Percentiles rank a stretch among this genome's conserved stretches.
These are phyloP conservation scores for Drosophila sturtevanti DNA, from an alignment of 1,140 invertebrate genomes.

Conservation along the genomic window DNA sequence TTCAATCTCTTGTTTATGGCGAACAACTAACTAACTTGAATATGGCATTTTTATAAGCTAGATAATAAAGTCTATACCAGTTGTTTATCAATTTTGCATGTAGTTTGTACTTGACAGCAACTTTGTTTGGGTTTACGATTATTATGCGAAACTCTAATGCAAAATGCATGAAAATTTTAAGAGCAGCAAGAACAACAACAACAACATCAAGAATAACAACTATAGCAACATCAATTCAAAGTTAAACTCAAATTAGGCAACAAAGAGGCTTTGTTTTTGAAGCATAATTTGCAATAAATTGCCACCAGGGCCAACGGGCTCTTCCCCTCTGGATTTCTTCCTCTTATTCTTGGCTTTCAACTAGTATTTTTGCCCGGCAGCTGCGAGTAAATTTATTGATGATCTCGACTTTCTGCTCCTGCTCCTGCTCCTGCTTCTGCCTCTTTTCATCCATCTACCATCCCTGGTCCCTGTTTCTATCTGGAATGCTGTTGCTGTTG, in stretches of 20 bases:
- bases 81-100: conserved; percentile 40
- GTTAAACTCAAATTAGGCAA: conserved; percentile 67
- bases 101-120: conserved; percentile 18
- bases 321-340: conserved; percentile 13
- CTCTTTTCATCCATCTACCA: neutral
- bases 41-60: neutral
- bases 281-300: conserved; percentile 81
- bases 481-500: conserved; percentile 7
- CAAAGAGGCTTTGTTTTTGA: conserved; percentile 70
- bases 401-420: conserved; percentile 67
- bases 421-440: neutral
- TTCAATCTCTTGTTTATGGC: neutral
- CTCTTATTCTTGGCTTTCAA: conserved; percentile 34
- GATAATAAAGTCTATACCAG: conserved; percentile 13
- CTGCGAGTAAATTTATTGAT: conserved; percentile 76
- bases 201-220: neutral
- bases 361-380: conserved; percentile 64
- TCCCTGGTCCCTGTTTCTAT: too few species aligned
- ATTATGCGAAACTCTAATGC: conserved; percentile 49
- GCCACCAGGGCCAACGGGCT: conserved; percentile 48
- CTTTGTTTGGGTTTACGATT: conserved; percentile 32
- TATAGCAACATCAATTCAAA: conserved; percentile 22
- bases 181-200: conserved; percentile 12
- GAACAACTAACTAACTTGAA: neutral
- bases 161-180: conserved; percentile 65